Conservation (phyloP, 2,888 invertebrate species). For the Cybosia mesomella region DNA sequence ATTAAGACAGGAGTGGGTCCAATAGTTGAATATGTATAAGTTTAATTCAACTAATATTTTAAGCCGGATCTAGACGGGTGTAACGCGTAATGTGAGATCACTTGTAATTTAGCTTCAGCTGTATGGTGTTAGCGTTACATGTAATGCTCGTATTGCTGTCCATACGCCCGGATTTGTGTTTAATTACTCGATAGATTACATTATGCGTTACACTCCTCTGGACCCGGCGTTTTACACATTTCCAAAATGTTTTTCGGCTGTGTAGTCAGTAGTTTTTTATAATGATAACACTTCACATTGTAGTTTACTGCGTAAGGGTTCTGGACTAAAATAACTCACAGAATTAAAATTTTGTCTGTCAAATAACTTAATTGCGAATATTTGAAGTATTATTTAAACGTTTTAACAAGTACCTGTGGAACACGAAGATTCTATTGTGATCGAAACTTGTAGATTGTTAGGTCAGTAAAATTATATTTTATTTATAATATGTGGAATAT, state of each 20-base stretch:
- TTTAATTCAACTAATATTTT: constrained; percentile 12
- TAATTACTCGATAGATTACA: too few species aligned
- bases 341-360: background rate
- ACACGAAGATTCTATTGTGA: background rate
- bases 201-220: too few species aligned
- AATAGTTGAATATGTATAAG: background rate
- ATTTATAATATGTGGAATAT: too few species aligned
- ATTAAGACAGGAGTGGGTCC: constrained; percentile 14
- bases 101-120: too few species aligned
- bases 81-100: too few species aligned
- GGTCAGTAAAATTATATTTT: background rate
- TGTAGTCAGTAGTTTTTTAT: constrained; percentile 44
- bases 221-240: constrained; percentile 15
- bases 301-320: background rate
- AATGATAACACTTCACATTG: background rate
- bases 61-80: too few species aligned
- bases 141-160: too few species aligned
- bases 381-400: background rate
- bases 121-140: too few species aligned
- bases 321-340: background rate
- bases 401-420: constrained; percentile 2
- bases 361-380: background rate
- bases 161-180: too few species aligned
- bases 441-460: background rate
- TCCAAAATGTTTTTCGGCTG: constrained; percentile 58